Percentiles rank a stretch among this genome's conserved stretches.
These are phyloP conservation scores for Pachypsylla venusta DNA, from an alignment of 1,140 invertebrate genomes.

Conservation along the genomic window DNA sequence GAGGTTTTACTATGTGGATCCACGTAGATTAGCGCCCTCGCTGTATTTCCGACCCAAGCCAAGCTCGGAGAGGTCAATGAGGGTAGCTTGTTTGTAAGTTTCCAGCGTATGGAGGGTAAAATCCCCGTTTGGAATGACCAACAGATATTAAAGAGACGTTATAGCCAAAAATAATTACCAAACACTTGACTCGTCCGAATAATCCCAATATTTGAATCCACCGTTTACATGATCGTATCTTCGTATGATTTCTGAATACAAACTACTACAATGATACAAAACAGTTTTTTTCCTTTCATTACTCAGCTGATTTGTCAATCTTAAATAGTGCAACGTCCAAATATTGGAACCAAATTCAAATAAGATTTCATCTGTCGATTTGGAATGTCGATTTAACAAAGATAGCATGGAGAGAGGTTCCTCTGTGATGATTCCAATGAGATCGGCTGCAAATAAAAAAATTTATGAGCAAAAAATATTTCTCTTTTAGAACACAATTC, in stretches of 20 bases:
- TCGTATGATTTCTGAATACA: slow-evolving; percentile 32
- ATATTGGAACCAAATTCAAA: slow-evolving; percentile 45
- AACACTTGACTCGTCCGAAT: slow-evolving; percentile 29
- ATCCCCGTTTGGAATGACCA: no score
- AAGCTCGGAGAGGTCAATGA: no score
- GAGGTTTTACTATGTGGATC: no score
- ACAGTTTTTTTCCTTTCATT: slow-evolving; percentile 26
- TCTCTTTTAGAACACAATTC: no score
- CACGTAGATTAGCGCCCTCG: no score
- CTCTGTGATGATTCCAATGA: slow-evolving; percentile 36
- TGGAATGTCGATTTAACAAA: slow-evolving; percentile 26
- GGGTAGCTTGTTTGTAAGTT: no score
- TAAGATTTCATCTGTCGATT: slow-evolving; percentile 36
- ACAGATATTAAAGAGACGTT: no score
- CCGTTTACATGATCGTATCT: slow-evolving; percentile 29
- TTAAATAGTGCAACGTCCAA: slow-evolving; percentile 40
- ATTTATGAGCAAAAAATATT: no score
- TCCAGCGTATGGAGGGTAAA: no score
- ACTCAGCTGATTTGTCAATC: slow-evolving; percentile 39
- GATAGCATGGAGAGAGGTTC: slow-evolving; percentile 24
- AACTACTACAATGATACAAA: slow-evolving; percentile 34
- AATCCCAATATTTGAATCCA: slow-evolving; percentile 34
- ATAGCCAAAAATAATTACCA: no score
- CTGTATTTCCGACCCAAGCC: no score
- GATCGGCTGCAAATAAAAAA: slow-evolving; percentile 40